phyloP scores from a whole-genome alignment of 2,797 vertebrate species.

The Malacoraja senta region DNA sequence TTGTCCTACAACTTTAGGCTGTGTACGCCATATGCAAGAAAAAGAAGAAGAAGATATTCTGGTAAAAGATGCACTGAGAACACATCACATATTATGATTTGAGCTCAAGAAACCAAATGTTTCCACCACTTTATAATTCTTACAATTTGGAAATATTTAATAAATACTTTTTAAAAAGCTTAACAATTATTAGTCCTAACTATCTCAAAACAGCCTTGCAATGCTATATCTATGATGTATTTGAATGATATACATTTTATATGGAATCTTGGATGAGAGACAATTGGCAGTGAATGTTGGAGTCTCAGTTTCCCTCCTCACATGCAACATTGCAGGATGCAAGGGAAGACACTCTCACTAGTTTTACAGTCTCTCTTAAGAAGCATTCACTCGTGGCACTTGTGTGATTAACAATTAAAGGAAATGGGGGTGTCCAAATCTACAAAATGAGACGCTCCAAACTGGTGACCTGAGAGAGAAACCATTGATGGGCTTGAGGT shows the following conservation, averaged over 20 bases:
- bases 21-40: too few species aligned
- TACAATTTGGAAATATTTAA: neutral
- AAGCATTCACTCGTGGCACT: neutral
- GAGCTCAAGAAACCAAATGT: neutral
- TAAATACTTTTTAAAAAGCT: neutral
- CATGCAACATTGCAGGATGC: too few species aligned
- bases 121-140: neutral
- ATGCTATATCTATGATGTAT: too few species aligned
- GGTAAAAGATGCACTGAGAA: too few species aligned
- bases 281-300: neutral
- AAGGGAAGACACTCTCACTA: neutral
- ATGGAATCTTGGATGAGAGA: neutral
- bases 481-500: neutral
- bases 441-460: neutral
- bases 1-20: too few species aligned
- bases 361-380: neutral
- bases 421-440: neutral
- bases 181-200: neutral
- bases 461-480: neutral
- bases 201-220: neutral
- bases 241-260: neutral
- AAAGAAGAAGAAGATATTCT: too few species aligned
- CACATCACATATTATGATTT: too few species aligned
- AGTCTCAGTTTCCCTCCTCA: neutral
- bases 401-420: neutral